Evolutionary conservation across 2,797 vertebrate species (phyloP), one percentile per base, ranked within the genome.

Genomic region (Enteromius afrohamiltoni): DNA sequence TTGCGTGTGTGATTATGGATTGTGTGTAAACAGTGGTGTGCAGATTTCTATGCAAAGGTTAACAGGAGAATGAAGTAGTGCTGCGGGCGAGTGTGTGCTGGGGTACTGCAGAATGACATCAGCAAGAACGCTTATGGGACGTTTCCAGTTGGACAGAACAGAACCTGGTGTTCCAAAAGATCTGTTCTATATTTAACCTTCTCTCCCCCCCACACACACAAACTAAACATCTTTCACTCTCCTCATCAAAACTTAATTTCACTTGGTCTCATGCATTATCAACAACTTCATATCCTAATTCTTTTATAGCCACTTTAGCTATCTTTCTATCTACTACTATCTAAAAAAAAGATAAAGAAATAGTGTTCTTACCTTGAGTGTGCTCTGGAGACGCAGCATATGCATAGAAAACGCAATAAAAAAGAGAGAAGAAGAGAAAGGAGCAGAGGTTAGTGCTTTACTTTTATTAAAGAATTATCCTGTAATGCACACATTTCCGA

Each of bases 331-430:
- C 23, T 45, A 69, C 67, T 45, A 60, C 0, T 26, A 37, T 37
- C 37, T 37, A 11, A 45, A 45, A 45, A 40, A 45, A 40, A 40
- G 8, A 40, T 8, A 9, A 3, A 45, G 0, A 11, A 45, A 11
- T 45, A 45, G 42, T 69, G 45, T 17, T 71, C 87, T 88, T 88
- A 88, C 87, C 87, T 85, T 84, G 37, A 88, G 71, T 26, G 87
- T 88, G 77, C 77, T 88, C 87, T 88, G 83, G 40, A 58, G 21
- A 74, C 53, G 14, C 74, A 47, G 17, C 26, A 58, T 60, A 77
- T 1, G 16, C 80, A 51, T 13, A 55, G 80, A 8, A 3, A 26
- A 64, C 69, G 42, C 40, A n/a, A 21, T 53, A 51, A 58, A 42
- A 55, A 19, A 11, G 6, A 47, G 80, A 21, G 11, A 17, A 4